Percentiles rank a stretch among this genome's conserved stretches.
Evolutionary conservation across 2,888 invertebrate genomes (phyloP).

Genomic region (Andricus curvator): DNA sequence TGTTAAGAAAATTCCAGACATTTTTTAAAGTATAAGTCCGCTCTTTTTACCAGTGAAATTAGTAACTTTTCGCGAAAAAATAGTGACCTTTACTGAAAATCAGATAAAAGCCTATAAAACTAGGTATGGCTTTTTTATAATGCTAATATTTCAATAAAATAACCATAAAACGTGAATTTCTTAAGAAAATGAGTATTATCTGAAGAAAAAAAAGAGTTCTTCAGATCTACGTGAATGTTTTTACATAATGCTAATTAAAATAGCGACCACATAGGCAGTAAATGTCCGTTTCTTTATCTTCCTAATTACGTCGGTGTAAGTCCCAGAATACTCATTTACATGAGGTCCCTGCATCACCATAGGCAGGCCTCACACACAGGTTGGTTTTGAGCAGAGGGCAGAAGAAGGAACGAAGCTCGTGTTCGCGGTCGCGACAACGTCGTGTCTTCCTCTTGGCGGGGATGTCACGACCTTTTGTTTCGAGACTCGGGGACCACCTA

Average conservation of each 20-base stretch:
- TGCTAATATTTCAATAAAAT: constrained; percentile 1
- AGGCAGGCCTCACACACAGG: constrained; percentile 24
- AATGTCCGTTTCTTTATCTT: constrained; percentile 30
- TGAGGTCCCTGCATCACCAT: constrained; percentile 28
- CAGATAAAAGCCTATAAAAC: neutral
- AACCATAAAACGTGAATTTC: neutral
- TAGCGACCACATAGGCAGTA: constrained; percentile 6
- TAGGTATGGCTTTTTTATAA: neutral
- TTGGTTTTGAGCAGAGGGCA: neutral
- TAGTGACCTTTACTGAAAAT: neutral
- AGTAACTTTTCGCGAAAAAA: no score
- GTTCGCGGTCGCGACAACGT: constrained; percentile 36
- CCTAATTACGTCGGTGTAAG: constrained; percentile 34
- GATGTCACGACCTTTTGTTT: constrained; percentile 46
- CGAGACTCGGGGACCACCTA: constrained; percentile 54
- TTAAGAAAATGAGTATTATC: neutral
- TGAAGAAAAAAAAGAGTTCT: neutral
- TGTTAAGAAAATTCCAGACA: no score
- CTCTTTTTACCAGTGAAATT: no score
- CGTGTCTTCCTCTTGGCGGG: constrained; percentile 34
- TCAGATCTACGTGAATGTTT: neutral
- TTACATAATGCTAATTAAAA: constrained; percentile 18
- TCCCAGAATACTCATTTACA: constrained; percentile 39
- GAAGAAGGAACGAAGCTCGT: constrained; percentile 21
- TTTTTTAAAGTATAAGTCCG: no score